These are phyloP conservation scores for Heteronetta atricapilla DNA, from an alignment of 2,113 vertebrate genomes.

Conservation along the genomic window DNA sequence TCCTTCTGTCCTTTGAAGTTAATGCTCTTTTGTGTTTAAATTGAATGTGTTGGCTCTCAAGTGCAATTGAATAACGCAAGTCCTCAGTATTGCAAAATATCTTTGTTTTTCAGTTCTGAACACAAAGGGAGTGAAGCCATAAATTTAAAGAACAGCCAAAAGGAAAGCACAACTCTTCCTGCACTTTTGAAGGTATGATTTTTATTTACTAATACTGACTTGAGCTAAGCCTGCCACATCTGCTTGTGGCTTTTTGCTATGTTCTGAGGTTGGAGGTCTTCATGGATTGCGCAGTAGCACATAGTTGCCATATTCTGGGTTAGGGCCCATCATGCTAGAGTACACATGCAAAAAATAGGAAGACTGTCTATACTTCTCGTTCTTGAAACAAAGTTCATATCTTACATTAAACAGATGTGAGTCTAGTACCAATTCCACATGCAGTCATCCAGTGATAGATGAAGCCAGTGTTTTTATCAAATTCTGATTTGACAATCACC, in stretches of 20 bases:
- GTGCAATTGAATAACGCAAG: neutral
- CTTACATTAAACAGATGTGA: neutral
- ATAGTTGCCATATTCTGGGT: neutral
- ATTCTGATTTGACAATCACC: neutral
- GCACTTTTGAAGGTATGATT: conserved; percentile 75
- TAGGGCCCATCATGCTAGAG: neutral
- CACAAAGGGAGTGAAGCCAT: conserved; percentile 71
- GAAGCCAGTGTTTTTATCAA: neutral
- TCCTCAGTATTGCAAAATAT: neutral
- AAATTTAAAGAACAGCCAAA: conserved; percentile 62
- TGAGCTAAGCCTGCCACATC: neutral
- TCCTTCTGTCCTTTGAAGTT: neutral
- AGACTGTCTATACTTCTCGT: neutral
- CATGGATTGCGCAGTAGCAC: rapidly evolving
- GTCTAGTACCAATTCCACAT: neutral
- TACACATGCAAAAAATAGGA: neutral
- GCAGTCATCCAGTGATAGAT: neutral
- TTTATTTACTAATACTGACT: conserved; percentile 18
- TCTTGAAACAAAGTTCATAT: neutral
- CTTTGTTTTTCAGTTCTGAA: conserved; percentile 80
- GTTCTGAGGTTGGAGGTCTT: neutral
- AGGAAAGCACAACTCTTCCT: conserved; percentile 71
- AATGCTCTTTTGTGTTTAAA: neutral
- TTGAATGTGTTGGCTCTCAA: neutral
- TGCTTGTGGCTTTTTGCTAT: neutral